Evolutionary conservation across 2,888 invertebrate species (phyloP).

Genomic region (Drosophila stalkeri): DNA sequence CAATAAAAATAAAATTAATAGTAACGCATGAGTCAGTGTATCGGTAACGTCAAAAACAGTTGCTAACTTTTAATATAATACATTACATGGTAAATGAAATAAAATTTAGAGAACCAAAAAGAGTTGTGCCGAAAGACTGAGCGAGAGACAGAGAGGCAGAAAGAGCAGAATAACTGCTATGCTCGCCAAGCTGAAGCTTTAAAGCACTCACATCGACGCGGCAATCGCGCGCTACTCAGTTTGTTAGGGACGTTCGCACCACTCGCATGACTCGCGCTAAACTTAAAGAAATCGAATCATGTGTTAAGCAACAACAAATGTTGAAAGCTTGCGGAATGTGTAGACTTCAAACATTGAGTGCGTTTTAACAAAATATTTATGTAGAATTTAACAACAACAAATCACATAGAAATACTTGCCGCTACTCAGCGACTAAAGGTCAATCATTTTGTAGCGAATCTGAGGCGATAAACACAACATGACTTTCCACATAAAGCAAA

Average conservation of each 20-base stretch:
- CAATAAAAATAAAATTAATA: background rate
- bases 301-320: slow-evolving; percentile 16
- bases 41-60: slow-evolving; percentile 38
- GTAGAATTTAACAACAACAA: slow-evolving; percentile 20
- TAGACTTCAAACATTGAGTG: slow-evolving; percentile 31
- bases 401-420: slow-evolving; percentile 20
- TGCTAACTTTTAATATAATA: slow-evolving; percentile 31
- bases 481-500: slow-evolving; percentile 13
- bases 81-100: slow-evolving; percentile 1
- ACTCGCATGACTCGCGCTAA: slow-evolving; percentile 30
- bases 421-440: slow-evolving; percentile 63
- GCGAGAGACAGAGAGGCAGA: background rate
- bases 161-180: background rate
- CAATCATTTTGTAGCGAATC: slow-evolving; percentile 51
- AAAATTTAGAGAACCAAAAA: slow-evolving; percentile 5
- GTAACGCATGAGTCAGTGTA: slow-evolving; percentile 50
- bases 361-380: slow-evolving; percentile 19
- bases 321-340: slow-evolving; percentile 23
- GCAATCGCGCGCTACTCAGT: slow-evolving; percentile 49
- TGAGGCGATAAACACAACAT: slow-evolving; percentile 63
- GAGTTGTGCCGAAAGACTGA: background rate
- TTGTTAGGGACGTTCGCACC: slow-evolving; percentile 43
- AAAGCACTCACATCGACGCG: slow-evolving; percentile 9
- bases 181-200: slow-evolving; percentile 13
- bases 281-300: slow-evolving; percentile 21